A percentile compares a stretch with the other conserved stretches of the same genome.
Conservation (phyloP, 2,797 vertebrate genomes). For the Synanceia verrucosa region DNA sequence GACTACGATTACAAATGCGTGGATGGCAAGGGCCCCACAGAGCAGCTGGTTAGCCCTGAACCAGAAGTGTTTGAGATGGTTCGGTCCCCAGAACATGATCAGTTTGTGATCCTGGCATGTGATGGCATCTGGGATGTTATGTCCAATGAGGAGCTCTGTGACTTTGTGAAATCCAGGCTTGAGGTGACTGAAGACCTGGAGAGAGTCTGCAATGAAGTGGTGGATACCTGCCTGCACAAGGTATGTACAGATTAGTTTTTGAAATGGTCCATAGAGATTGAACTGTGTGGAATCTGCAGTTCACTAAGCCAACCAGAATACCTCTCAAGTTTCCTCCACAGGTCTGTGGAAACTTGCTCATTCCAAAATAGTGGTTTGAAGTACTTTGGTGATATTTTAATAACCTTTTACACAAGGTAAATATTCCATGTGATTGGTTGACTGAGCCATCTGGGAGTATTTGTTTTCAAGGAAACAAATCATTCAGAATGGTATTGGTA, state of each 20-base stretch:
- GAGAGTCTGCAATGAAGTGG: constrained; percentile 98
- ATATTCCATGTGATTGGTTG: no score
- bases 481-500: no score
- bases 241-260: constrained; percentile 68
- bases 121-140: constrained; percentile 99
- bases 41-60: constrained; percentile 98
- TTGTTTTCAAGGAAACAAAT: no score
- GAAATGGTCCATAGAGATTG: not conserved
- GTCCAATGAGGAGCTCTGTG: constrained; percentile 99
- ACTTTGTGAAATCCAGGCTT: constrained; percentile 95
- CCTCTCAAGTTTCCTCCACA: no score
- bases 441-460: no score
- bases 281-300: not conserved
- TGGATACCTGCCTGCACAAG: constrained; percentile 99
- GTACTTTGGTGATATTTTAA: no score
- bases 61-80: constrained; percentile 95
- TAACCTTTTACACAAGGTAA: no score
- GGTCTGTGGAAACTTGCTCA: no score
- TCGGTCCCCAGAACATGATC: constrained; percentile 93
- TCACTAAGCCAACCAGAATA: no score
- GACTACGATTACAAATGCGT: constrained; percentile 99
- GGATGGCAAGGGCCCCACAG: constrained; percentile 97
- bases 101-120: constrained; percentile 96
- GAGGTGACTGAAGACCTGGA: constrained; percentile 95
- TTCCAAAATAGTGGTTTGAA: no score